Evolutionary conservation across 2,113 vertebrate species (phyloP).

Genomic region (Hipposideros armiger): DNA sequence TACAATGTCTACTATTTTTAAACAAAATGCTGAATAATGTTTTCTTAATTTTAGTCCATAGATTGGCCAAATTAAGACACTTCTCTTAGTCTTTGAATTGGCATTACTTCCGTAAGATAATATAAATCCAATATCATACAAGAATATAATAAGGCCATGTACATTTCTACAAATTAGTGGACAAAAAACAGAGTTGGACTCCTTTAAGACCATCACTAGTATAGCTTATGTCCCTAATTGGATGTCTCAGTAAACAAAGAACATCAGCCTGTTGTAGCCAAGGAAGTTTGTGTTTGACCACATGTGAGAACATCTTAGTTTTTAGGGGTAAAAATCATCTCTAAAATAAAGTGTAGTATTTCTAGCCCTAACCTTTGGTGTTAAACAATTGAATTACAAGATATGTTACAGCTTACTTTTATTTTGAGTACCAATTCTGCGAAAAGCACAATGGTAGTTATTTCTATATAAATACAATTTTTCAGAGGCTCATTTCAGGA

Average conservation of each 20-base stretch:
- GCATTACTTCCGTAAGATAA: neutral
- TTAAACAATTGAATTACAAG: neutral
- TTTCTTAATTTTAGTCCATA: neutral
- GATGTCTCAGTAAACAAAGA: neutral
- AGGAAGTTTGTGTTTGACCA: neutral
- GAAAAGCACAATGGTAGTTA: neutral
- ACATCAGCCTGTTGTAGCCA: neutral
- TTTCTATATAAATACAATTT: neutral
- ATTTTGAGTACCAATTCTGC: neutral
- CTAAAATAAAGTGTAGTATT: neutral
- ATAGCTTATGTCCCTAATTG: neutral
- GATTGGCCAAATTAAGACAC: neutral
- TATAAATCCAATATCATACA: neutral
- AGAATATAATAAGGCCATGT: neutral
- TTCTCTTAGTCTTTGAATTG: neutral
- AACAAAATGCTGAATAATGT: neutral
- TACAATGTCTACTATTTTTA: neutral
- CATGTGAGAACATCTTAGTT: neutral
- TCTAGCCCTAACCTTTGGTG: neutral
- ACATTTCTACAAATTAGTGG: neutral
- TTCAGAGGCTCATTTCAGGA: neutral
- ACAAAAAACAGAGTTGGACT: neutral
- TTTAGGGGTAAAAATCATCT: neutral
- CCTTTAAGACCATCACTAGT: neutral
- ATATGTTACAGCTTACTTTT: neutral